These are phyloP conservation scores for Alexandromys fortis DNA, from an alignment of 2,113 vertebrate species.

Conservation along the genomic window DNA sequence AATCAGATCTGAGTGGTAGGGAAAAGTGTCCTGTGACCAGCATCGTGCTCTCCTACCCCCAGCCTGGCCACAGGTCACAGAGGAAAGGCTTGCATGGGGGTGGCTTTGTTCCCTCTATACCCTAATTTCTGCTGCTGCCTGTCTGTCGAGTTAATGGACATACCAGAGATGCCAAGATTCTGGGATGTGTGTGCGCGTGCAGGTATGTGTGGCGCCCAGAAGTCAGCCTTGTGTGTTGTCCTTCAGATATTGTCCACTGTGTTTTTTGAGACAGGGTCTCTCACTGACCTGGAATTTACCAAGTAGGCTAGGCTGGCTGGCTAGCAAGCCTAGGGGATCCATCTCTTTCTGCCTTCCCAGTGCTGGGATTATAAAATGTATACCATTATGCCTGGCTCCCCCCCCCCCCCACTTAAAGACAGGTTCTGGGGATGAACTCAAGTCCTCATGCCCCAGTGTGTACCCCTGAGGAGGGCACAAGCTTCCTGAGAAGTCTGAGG, in stretches of 20 bases:
- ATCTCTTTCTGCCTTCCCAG: not conserved
- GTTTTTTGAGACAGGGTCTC: not conserved
- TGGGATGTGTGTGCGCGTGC: not conserved
- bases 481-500: not conserved
- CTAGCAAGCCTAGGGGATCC: no score
- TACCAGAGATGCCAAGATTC: not conserved
- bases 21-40: not conserved
- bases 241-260: not conserved
- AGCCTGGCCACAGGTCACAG: not conserved
- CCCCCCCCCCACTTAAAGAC: no score
- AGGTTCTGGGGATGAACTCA: not conserved
- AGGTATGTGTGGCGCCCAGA: not conserved
- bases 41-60: not conserved
- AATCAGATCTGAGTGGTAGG: not conserved
- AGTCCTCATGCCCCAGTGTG: not conserved
- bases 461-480: accelerated
- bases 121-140: not conserved
- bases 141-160: not conserved
- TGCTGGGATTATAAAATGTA: not conserved
- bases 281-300: not conserved
- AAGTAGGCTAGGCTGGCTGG: not conserved
- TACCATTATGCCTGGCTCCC: not conserved
- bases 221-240: not conserved
- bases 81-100: not conserved
- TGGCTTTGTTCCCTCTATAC: not conserved